Evolutionary conservation across 2,113 vertebrate species (phyloP), one percentile per base, ranked within the genome.

Genomic region (Forbesichthys agassizii): DNA sequence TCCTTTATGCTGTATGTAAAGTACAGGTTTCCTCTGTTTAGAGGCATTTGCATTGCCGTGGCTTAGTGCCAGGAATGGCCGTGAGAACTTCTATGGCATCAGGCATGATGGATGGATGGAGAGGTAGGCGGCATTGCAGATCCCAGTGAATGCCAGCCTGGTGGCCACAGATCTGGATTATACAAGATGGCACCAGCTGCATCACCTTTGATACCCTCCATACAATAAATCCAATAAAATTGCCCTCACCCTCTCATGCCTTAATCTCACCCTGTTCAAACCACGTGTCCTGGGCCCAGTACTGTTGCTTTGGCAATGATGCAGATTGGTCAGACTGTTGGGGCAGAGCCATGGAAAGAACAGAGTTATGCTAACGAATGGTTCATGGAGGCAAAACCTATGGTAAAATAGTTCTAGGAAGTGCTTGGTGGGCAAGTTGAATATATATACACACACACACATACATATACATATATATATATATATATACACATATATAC

Each of bases 11-110:
- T 27, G 27, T 3, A 27, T 27, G 27, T 27, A 27, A 1, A 27
- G 13, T 61, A 71, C 47, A 78, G 48, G 13, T 20, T 62, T 5
- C 88, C 52, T 81, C 51, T 61, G 73, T 66, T 20, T 82, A 94
- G 93, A 72, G 94, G 94, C 58, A 92, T 94, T 83, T 95, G 93
- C 84, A 94, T 95, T 66, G 88, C 89, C 66, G 93, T 93, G 88
- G 93, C 86, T 94, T 93, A 51, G 75, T 94, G 78, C 94, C 93
- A 61, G 91, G 90, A 68, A 93, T 94, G 92, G 94, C 93, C 57
- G 93, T 93, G 93, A 91, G 93, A 82, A 92, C 94, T 33, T 93
- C 81, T 93, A 93, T 81, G 93, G 94, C 65, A 94, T 94, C 69
- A 86, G 80, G 52, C 94, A 93, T 2, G 84, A 93, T 1, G 85